Evolutionary conservation across 2,113 vertebrate genomes (phyloP), one percentile per base, ranked within the genome.

Genomic region (Sinocyclocheilus anshuiensis): DNA sequence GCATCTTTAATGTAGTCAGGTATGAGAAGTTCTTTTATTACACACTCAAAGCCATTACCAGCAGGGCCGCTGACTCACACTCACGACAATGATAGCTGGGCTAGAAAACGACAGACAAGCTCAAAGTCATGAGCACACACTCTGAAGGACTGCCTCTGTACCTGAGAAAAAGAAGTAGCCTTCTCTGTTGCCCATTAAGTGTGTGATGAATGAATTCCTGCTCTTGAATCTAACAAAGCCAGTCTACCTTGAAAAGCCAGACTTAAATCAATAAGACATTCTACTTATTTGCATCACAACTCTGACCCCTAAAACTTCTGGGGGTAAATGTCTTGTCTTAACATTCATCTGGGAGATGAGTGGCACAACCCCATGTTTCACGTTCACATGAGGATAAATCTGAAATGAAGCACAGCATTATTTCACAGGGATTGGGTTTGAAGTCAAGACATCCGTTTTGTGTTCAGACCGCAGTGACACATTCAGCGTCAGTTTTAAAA

Each of bases 171-270:
- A 86, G 89, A 92, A 93, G 65, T 93, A 90, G 91, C 89, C 89
- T 90, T 93, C 92, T 90, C 92, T 88, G 92, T 90, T 91, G 92
- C 93, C 65, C 88, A 88, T 91, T 92, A 91, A 93, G 90, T 90
- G 92, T 87, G 90, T 93, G 92, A 94, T 94, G 91, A 95, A 95
- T 94, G 93, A 94, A 94, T 94, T 93, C 94, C 93, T 85, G 89
- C 90, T 91, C 87, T 92, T 92, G 92, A 93, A 94, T 94, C 93
- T 94, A 94, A 92, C 91, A 48, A 86, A 86, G 91, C 42, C 93
- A 93, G 92, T 91, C 94, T 94, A 95, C 94, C 94, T 48, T 95
- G 94, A 95, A 94, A 94, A 93, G 91, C 42, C 45, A 48, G 93
- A 91, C 91, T 89, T 16, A 80, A 81, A 79, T 83, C 82, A 88